Percentiles rank a stretch among this genome's conserved stretches.
Conservation (phyloP, 1,140 invertebrate species). For the Gryllus bimaculatus region DNA sequence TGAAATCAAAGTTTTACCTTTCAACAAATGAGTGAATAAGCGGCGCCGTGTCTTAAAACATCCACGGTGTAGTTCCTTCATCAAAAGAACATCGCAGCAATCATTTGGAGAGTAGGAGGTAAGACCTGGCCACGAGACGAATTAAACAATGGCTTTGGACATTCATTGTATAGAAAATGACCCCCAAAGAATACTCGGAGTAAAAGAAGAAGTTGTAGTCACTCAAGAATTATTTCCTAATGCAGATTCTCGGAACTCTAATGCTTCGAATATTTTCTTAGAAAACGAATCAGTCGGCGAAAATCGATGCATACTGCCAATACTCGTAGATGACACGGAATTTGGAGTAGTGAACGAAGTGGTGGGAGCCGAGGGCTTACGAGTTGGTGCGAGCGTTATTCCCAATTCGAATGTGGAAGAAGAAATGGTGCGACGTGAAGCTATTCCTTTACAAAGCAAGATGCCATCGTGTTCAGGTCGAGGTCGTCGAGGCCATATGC, state of each 20-base stretch:
- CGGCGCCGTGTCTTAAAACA: not conserved
- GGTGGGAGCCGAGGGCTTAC: not conserved
- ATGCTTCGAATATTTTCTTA: not conserved
- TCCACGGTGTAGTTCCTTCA: not conserved
- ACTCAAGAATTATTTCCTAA: not conserved
- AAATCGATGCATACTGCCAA: not conserved
- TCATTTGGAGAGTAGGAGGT: constrained; percentile 3
- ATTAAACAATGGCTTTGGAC: not conserved
- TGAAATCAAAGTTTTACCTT: not conserved
- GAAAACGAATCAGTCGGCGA: not conserved
- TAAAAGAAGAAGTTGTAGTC: not conserved
- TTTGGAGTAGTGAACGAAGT: not conserved
- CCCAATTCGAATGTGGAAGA: not conserved
- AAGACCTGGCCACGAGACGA: not conserved
- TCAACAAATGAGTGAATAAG: not conserved
- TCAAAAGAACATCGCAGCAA: not conserved
- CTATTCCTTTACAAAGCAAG: not conserved
- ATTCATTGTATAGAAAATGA: not conserved
- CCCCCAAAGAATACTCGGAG: not conserved
- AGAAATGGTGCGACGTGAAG: not conserved
- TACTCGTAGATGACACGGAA: not conserved
- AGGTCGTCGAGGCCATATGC: not conserved
- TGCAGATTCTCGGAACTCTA: not conserved
- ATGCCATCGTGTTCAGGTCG: not conserved
- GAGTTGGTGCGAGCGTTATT: not conserved